Evolutionary conservation across 2,888 invertebrate species (phyloP), one percentile per base, ranked within the genome.

Genomic region (Noctua pronuba): DNA sequence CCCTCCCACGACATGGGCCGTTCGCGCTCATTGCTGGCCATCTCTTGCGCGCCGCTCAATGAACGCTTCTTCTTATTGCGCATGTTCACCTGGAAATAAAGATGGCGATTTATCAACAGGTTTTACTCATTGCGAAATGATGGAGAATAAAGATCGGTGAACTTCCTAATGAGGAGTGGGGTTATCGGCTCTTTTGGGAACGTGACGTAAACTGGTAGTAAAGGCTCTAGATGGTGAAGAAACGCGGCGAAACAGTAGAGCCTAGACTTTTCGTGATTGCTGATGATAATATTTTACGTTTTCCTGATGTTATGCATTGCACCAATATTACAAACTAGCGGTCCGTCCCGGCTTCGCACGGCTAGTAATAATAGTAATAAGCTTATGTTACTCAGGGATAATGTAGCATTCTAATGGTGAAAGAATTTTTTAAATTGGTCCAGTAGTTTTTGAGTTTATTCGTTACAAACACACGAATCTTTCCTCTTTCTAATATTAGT

Each of bases 1-100:
- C 99, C 99, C 94, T 99, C 99, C 99, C 99, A 99, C 13, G 99
- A 99, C 99, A 99, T 99, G 69, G 99, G 99, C 73, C 99, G 88
- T 87, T 97, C 96, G 31, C 95, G 92, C 78, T 96, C 96, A 82
- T 92, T 94, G 79, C 93, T 93, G 83, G 92, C 90, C 64, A 93
- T 91, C 3, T 95, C 96, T 86, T 95, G 95, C 6, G 95, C 95
- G 18, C 95, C 96, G 73, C 95, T 96, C 75, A 96, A 97, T 8
- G 97, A 97, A 8, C 97, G 95, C 91, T 97, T 97, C 92, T 97
- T 97, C 91, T 98, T 98, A 79, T 97, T 97, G 0, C 98, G 96
- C 95, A 98, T 96, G 92, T 97, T 97, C 28, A 98, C 98, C 93
- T 97, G 94, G 7, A 91, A 92, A 13, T 41, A 3, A 65, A 24